Evolutionary conservation across 2,888 invertebrate species (phyloP).

Genomic region (Eilema griseolum): DNA sequence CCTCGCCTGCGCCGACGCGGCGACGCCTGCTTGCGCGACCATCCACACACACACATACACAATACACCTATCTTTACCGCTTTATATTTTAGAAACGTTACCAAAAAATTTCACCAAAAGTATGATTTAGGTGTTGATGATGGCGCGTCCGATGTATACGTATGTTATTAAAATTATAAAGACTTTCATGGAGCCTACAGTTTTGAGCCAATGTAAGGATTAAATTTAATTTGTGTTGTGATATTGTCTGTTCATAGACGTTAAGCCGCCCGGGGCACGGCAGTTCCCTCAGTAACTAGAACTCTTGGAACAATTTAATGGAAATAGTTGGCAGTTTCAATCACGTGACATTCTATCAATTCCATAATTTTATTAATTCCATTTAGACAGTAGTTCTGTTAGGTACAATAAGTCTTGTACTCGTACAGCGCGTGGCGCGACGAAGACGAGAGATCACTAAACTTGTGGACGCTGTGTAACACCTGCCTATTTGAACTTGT

Average conservation of each 20-base stretch:
- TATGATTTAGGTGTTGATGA: slow-evolving; percentile 21
- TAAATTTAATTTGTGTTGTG: slow-evolving; percentile 13
- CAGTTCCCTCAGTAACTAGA: neutral
- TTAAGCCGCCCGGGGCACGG: neutral
- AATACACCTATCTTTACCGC: neutral
- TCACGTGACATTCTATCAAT: neutral
- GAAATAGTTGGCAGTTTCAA: neutral
- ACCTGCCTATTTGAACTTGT: neutral
- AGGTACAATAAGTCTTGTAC: neutral
- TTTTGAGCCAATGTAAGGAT: neutral
- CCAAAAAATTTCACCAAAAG: slow-evolving; percentile 29
- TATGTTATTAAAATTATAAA: slow-evolving; percentile 13
- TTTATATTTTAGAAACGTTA: slow-evolving; percentile 14
- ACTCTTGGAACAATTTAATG: neutral
- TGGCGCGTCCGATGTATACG: slow-evolving; percentile 21
- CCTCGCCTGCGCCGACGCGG: neutral
- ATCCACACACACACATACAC: neutral
- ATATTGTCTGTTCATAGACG: slow-evolving; percentile 9
- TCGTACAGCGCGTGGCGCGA: neutral
- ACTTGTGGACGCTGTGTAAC: no score
- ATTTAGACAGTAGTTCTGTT: neutral
- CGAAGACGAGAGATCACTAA: neutral
- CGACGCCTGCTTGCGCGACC: neutral
- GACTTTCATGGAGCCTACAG: slow-evolving; percentile 14
- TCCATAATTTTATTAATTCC: neutral